These are phyloP conservation scores for Hypsibius dujardini DNA, from an alignment of 1,140 invertebrate species.

Conservation along the genomic window DNA sequence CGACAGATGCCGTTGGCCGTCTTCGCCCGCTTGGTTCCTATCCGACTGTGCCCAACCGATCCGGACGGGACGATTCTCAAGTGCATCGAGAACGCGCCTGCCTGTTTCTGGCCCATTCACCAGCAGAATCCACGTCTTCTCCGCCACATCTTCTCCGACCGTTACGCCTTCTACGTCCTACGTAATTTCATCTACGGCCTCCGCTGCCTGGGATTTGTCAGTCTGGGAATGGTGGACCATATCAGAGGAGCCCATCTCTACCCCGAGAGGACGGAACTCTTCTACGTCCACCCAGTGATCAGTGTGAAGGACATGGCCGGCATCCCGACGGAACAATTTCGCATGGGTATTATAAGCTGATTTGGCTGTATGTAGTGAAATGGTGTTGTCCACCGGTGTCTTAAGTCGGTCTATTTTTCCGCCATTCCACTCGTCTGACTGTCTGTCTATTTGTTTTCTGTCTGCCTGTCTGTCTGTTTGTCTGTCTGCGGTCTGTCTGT, in stretches of 20 bases:
- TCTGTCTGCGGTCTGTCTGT: too few relatives aligned
- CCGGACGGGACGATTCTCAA: neutral
- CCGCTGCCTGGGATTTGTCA: neutral
- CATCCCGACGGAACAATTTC: neutral
- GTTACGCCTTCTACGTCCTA: neutral
- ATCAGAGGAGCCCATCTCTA: neutral
- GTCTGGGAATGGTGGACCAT: too few relatives aligned
- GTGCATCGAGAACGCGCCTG: neutral
- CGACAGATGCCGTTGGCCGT: neutral
- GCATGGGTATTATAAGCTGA: neutral
- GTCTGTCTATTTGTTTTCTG: too few relatives aligned
- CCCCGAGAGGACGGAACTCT: neutral
- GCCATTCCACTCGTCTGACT: neutral
- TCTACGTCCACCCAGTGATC: neutral
- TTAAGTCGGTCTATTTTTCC: neutral
- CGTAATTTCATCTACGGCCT: neutral
- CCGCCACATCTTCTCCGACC: neutral
- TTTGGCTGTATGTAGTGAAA: neutral
- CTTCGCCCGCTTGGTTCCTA: slow-evolving; percentile 2
- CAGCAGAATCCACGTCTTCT: neutral
- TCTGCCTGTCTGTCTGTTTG: slow-evolving; percentile 1
- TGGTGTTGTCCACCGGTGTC: neutral
- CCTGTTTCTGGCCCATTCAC: neutral
- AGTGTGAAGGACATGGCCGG: neutral
- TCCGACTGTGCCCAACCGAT: neutral